Conservation (phyloP, 2,113 vertebrate genomes). For the Amphilophus citrinellus region DNA sequence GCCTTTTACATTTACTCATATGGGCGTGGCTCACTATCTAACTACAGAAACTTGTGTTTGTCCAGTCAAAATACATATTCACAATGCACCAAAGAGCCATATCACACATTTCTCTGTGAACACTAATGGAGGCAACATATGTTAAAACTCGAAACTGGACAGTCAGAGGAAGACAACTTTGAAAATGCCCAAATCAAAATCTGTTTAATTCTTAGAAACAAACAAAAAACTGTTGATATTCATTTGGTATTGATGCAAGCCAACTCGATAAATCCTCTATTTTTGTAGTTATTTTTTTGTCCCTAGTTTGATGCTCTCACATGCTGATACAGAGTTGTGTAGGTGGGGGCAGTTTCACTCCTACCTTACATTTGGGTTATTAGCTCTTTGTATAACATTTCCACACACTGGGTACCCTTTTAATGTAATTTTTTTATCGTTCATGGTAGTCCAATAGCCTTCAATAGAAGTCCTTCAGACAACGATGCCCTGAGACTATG, state of each 20-base stretch:
- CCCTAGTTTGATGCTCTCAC: neutral
- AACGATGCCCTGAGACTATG: too few relatives aligned
- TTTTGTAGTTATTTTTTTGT: neutral
- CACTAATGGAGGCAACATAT: neutral
- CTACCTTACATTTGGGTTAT: neutral
- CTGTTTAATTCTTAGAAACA: neutral
- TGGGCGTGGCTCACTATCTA: slow-evolving; percentile 11
- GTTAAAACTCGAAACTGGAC: neutral
- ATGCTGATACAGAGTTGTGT: neutral
- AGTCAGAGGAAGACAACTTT: neutral
- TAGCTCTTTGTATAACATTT: neutral
- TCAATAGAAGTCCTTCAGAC: too few relatives aligned
- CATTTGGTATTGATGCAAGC: neutral
- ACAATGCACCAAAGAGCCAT: neutral
- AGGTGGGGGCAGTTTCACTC: neutral
- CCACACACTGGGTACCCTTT: too few relatives aligned
- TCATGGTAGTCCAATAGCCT: too few relatives aligned
- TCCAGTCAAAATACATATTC: slow-evolving; percentile 3
- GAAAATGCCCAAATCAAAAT: neutral
- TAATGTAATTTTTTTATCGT: too few relatives aligned
- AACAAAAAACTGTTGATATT: neutral
- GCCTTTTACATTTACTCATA: slow-evolving; percentile 42
- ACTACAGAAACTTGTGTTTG: slow-evolving; percentile 45
- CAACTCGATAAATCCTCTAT: neutral
- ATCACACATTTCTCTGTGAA: neutral